Evolutionary conservation across 2,888 invertebrate species (phyloP).

Genomic region (Ophraella communa): DNA sequence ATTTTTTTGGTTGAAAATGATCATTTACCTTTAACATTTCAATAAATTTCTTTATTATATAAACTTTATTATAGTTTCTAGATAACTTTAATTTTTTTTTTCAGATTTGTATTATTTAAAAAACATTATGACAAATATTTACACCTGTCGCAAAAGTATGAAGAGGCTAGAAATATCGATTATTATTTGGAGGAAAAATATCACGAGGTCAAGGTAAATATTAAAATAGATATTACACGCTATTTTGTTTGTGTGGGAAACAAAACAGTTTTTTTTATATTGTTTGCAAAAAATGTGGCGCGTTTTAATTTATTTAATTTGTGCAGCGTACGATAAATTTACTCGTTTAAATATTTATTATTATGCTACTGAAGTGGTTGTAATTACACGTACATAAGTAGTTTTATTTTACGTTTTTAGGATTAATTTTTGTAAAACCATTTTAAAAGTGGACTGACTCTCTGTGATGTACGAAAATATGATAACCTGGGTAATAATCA

Average conservation of each 20-base stretch:
- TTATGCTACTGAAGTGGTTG: no score
- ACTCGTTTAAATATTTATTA: no score
- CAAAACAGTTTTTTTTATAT: not conserved
- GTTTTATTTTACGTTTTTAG: no score
- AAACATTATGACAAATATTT: conserved; percentile 69
- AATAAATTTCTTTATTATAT: no score
- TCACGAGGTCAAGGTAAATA: conserved; percentile 68
- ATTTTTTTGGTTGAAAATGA: no score
- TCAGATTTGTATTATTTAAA: conserved; percentile 69
- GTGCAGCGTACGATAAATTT: conserved; percentile 6
- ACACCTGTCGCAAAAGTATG: conserved; percentile 67
- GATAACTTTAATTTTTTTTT: conserved; percentile 42
- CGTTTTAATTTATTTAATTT: not conserved
- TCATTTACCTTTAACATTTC: no score
- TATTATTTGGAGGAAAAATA: conserved; percentile 71
- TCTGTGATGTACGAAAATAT: no score
- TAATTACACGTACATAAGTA: no score
- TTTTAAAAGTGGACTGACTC: no score
- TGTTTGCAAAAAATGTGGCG: not conserved
- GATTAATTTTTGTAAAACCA: no score
- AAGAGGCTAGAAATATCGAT: conserved; percentile 67
- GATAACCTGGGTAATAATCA: no score
- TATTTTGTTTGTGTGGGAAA: not conserved
- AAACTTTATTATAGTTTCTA: no score
- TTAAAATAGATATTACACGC: conserved; percentile 5